These are phyloP conservation scores for Drosophila auraria DNA, from an alignment of 1,140 invertebrate species.

Conservation along the genomic window DNA sequence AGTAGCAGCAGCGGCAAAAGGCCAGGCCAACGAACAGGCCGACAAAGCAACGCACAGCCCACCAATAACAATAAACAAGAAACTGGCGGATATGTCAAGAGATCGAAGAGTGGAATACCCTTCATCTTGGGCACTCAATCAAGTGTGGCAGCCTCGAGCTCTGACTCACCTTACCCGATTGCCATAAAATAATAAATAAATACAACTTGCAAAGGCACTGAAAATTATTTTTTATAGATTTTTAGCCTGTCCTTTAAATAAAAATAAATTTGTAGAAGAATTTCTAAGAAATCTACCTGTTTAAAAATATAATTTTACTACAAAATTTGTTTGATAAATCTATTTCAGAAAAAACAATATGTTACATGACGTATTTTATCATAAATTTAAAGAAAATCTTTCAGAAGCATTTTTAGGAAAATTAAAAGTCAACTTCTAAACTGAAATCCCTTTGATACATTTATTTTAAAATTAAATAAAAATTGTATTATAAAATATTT, in stretches of 20 bases:
- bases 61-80: slow-evolving; percentile 37
- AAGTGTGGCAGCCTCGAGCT: slow-evolving; percentile 15
- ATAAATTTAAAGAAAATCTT: no score
- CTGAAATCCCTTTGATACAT: neutral
- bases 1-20: slow-evolving; percentile 44
- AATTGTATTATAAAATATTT: neutral
- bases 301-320: no score
- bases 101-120: slow-evolving; percentile 39
- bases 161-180: slow-evolving; percentile 35
- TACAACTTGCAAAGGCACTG: slow-evolving; percentile 26
- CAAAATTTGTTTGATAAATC: neutral
- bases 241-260: neutral
- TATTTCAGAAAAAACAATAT: no score
- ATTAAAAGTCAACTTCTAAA: neutral
- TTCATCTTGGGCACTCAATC: slow-evolving; percentile 25
- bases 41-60: slow-evolving; percentile 55
- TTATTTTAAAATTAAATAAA: no score
- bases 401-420: no score
- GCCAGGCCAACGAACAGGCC: slow-evolving; percentile 31
- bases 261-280: accelerated
- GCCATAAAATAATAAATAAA: slow-evolving; percentile 54
- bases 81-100: slow-evolving; percentile 24
- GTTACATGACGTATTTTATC: no score
- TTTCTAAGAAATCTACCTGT: no score
- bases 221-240: neutral